These are phyloP conservation scores for Helicoverpa armigera DNA, from an alignment of 1,140 invertebrate species.

Conservation along the genomic window DNA sequence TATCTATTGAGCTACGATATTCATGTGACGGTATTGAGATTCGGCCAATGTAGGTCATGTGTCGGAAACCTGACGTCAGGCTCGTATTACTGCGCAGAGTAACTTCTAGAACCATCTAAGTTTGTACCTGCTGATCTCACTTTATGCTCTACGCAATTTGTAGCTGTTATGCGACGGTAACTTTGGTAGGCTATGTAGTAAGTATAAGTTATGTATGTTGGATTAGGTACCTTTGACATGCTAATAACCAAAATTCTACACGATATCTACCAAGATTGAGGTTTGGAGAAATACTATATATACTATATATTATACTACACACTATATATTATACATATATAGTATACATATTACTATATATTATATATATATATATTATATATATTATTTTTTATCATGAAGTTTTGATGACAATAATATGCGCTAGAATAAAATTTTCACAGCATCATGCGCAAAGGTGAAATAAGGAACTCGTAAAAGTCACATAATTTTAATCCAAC, in stretches of 20 bases:
- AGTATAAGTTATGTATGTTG: background rate
- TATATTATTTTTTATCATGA: too few relatives aligned
- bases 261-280: too few relatives aligned
- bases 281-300: too few relatives aligned
- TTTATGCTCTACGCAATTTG: background rate
- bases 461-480: conserved; percentile 47
- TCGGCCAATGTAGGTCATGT: background rate
- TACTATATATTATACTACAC: too few relatives aligned
- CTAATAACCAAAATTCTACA: too few relatives aligned
- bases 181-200: background rate
- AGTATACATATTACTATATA: too few relatives aligned
- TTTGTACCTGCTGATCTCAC: conserved; percentile 6
- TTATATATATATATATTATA: too few relatives aligned
- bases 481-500: conserved; percentile 52
- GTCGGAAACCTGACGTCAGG: background rate
- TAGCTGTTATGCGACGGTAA: background rate
- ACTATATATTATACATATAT: too few relatives aligned
- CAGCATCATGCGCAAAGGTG: conserved; percentile 6
- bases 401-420: background rate
- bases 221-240: background rate
- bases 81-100: background rate
- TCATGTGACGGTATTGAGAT: background rate
- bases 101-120: conserved; percentile 32
- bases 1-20: too few relatives aligned
- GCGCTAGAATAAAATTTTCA: conserved; percentile 42